Base-by-base conservation (phyloP, 1,140 invertebrate genomes). In the Hypothenemus hampei region DNA sequence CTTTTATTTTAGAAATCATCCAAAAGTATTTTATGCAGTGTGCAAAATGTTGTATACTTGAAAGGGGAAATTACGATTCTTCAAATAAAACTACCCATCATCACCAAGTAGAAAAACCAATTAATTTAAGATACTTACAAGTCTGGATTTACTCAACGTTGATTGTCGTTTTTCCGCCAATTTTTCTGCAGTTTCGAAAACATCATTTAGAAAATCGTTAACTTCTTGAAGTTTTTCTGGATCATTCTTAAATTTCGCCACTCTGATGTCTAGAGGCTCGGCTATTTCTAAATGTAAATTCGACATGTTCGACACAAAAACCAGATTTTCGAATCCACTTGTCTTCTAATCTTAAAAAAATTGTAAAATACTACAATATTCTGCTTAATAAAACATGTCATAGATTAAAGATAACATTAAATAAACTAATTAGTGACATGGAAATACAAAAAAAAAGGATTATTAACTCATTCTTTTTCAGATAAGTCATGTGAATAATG, bases 231-330 rank as follows among this genome's bases (percentile, higher is more conserved):
- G 70, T 54, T 65, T 68, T 31, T 71, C 63, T 1, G 63, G 66
- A 55, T 70, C 69, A 46, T 59, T 66, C 61, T 71, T 71, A 44
- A 71, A 71, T 35, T 69, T 63, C 6, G 58, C 59, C 53, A 69
- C 65, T 46, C 64, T 57, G 36, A 66, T 52, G 40, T 71, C 65
- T 22, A 69, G 33, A 1, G 66, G 49, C 40, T 59, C 54, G 43
- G 65, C 60, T 10, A 69, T 48, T 37, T 69, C 62, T 41, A 69
- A 49, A 45, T 62, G 54, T 53, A 68, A 53, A 41, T 67, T 58
- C 15, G 62, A 58, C 65, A 69, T 68, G 26, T 20, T 62, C 35
- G 15, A 16, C 3, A 22, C 26, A n/a, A n/a, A n/a, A n/a, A n/a
- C n/a, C n/a, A n/a, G n/a, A n/a, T n/a, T n/a, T n/a, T n/a, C n/a